These are phyloP conservation scores for Macquaria ambigua DNA, from an alignment of 2,113 vertebrate species.

Conservation along the genomic window DNA sequence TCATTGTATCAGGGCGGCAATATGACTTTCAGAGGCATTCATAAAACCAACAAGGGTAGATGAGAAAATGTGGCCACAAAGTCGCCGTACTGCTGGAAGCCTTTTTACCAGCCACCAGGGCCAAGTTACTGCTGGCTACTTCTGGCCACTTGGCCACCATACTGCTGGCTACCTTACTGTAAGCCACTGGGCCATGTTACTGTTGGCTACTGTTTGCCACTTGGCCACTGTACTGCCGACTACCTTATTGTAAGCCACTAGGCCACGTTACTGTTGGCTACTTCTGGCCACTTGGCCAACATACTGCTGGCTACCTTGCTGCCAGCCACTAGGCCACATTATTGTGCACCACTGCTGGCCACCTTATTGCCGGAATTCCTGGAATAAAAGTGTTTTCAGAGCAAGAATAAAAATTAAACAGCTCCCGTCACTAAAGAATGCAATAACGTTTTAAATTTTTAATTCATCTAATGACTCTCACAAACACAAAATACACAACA, in stretches of 20 bases:
- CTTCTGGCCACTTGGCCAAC: background rate
- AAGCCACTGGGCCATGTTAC: background rate
- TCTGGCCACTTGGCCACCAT: background rate
- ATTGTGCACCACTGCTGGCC: background rate
- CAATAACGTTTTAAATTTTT: background rate
- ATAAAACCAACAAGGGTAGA: background rate
- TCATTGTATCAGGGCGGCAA: background rate
- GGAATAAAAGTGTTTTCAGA: background rate
- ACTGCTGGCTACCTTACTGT: background rate
- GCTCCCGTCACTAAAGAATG: background rate
- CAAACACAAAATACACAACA: background rate
- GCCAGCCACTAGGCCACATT: background rate
- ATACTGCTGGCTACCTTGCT: background rate
- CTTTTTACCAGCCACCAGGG: no score
- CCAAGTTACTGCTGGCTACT: background rate
- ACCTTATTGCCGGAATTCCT: background rate
- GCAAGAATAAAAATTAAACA: background rate
- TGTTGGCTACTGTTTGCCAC: no score
- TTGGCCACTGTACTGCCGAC: background rate
- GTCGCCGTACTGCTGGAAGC: no score
- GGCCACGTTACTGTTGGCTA: background rate
- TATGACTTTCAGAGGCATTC: background rate
- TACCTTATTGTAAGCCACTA: background rate
- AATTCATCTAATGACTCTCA: background rate
- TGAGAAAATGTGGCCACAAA: background rate